These are phyloP conservation scores for Drosophila prolongata DNA, from an alignment of 2,888 invertebrate genomes.

Conservation along the genomic window DNA sequence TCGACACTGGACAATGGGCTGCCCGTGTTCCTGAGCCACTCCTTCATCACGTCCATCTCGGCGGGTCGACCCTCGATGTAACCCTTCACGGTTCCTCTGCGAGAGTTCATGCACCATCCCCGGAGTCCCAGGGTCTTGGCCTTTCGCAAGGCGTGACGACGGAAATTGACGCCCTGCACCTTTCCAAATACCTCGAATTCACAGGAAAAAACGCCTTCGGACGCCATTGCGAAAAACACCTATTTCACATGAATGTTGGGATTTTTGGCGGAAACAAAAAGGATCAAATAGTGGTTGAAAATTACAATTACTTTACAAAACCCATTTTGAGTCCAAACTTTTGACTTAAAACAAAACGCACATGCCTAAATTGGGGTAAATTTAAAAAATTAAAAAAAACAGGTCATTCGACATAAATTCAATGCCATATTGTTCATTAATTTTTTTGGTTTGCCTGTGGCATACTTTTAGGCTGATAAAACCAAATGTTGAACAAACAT, in stretches of 20 bases:
- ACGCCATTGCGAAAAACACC: conserved; percentile 33
- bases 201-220: conserved; percentile 49
- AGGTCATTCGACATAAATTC: no score
- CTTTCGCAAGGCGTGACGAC: conserved; percentile 86
- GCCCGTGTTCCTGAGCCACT: conserved; percentile 87
- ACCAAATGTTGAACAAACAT: no score
- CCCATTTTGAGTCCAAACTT: not conserved
- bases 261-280: conserved; percentile 2
- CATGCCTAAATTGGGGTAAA: not conserved
- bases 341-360: not conserved
- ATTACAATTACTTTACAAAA: not conserved
- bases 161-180: conserved; percentile 77
- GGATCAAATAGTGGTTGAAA: not conserved
- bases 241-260: not conserved
- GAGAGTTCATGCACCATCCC: conserved; percentile 90
- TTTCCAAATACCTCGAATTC: conserved; percentile 80
- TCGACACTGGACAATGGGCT: conserved; percentile 90
- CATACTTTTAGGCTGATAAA: conserved; percentile 3
- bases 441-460: not conserved
- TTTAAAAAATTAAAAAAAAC: no score
- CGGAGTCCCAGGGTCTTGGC: conserved; percentile 86
- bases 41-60: conserved; percentile 86
- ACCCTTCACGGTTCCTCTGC: conserved; percentile 87
- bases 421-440: not conserved
- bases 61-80: conserved; percentile 86